Conservation (phyloP, 2,888 invertebrate species). For the Chouioia cunea region DNA sequence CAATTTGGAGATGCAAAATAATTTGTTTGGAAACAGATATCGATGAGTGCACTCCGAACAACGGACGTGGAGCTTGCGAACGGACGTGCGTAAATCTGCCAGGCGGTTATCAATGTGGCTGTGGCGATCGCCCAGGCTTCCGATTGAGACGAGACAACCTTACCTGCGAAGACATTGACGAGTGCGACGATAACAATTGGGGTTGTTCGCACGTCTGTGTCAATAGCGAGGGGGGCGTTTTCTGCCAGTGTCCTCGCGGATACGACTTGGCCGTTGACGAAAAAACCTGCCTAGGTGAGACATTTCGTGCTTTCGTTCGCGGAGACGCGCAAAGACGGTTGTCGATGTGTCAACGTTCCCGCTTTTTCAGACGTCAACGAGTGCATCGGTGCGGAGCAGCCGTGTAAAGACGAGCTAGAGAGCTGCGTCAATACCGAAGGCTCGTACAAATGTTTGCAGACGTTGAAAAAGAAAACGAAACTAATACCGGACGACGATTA, state of each 20-base stretch:
- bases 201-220: conserved; percentile 75
- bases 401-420: conserved; percentile 52
- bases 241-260: conserved; percentile 64
- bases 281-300: conserved; percentile 62
- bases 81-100: conserved; percentile 73
- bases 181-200: conserved; percentile 71
- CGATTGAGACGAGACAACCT: conserved; percentile 72
- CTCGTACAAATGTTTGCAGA: conserved; percentile 64
- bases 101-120: conserved; percentile 74
- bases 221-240: conserved; percentile 71
- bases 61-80: conserved; percentile 77
- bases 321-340: neutral
- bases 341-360: neutral
- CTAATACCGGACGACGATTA: conserved; percentile 59
- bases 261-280: conserved; percentile 58
- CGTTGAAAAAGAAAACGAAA: conserved; percentile 57
- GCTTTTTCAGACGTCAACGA: conserved; percentile 73
- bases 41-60: conserved; percentile 75
- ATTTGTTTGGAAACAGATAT: conserved; percentile 66
- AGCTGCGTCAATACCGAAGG: conserved; percentile 71
- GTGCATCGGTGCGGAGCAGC: conserved; percentile 67
- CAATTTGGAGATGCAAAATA: neutral
- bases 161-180: conserved; percentile 72
- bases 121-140: conserved; percentile 73
- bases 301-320: too few relatives aligned